Conservation (phyloP, 2,113 vertebrate genomes). For the Tachuris rubrigastra region DNA sequence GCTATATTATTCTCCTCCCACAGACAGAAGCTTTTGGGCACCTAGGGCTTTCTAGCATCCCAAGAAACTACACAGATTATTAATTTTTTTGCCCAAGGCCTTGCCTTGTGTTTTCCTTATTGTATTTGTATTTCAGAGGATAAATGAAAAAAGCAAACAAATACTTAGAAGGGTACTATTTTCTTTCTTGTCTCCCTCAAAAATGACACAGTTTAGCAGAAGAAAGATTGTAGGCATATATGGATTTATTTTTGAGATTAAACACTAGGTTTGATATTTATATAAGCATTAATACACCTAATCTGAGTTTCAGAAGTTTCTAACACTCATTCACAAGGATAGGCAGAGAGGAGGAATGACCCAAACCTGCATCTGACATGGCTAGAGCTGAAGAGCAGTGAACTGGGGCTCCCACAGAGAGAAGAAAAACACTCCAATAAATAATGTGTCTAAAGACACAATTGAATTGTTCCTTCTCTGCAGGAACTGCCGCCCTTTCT, state of each 20-base stretch:
- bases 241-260: not conserved
- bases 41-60: not conserved
- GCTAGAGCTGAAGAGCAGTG: not conserved
- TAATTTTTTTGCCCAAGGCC: not conserved
- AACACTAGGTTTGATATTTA: not conserved
- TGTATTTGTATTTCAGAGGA: not conserved
- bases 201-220: not conserved
- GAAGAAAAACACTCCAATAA: not conserved
- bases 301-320: not conserved
- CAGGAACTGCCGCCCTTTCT: not conserved
- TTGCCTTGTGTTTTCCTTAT: not conserved
- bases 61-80: not conserved
- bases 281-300: accelerated
- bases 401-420: not conserved
- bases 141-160: not conserved
- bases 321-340: not conserved
- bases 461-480: not conserved
- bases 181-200: not conserved
- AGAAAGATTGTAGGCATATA: not conserved
- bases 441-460: not conserved
- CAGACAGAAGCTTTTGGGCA: not conserved
- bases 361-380: not conserved
- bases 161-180: not conserved
- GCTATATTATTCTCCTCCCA: not conserved
- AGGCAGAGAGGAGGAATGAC: not conserved